Evolutionary conservation across 2,888 invertebrate genomes (phyloP).

Genomic region (Spilosoma lubricipeda): DNA sequence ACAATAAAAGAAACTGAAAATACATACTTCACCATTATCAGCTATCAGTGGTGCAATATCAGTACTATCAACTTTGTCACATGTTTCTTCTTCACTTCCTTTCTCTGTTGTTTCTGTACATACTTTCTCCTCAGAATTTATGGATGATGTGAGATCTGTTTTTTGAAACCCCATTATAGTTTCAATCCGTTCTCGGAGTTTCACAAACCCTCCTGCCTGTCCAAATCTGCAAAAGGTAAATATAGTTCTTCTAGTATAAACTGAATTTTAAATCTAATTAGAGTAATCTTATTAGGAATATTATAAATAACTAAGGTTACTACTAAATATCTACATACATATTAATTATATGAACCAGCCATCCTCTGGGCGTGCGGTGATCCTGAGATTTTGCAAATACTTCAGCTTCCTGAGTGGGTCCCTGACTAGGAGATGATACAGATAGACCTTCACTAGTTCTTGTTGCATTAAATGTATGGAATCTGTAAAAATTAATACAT

Average conservation of each 20-base stretch:
- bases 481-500: constrained; percentile 80
- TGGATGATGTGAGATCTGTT: constrained; percentile 75
- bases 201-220: constrained; percentile 94
- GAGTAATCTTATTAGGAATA: background rate
- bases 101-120: constrained; percentile 76
- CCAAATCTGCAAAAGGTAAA: constrained; percentile 89
- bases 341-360: constrained; percentile 98
- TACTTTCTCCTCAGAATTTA: constrained; percentile 77
- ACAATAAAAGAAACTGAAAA: background rate
- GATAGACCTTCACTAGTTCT: constrained; percentile 89
- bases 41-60: constrained; percentile 62
- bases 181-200: constrained; percentile 93
- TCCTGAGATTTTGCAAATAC: constrained; percentile 91
- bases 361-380: constrained; percentile 95
- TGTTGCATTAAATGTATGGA: constrained; percentile 94
- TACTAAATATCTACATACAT: constrained; percentile 74
- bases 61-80: constrained; percentile 62
- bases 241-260: background rate
- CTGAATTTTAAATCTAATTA: background rate
- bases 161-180: constrained; percentile 88
- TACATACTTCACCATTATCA: constrained; percentile 73
- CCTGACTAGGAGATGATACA: constrained; percentile 82
- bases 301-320: background rate
- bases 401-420: constrained; percentile 75
- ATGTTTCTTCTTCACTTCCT: constrained; percentile 69